Conservation (phyloP, 2,888 invertebrate species). For the Phyllotreta cruciferae region DNA sequence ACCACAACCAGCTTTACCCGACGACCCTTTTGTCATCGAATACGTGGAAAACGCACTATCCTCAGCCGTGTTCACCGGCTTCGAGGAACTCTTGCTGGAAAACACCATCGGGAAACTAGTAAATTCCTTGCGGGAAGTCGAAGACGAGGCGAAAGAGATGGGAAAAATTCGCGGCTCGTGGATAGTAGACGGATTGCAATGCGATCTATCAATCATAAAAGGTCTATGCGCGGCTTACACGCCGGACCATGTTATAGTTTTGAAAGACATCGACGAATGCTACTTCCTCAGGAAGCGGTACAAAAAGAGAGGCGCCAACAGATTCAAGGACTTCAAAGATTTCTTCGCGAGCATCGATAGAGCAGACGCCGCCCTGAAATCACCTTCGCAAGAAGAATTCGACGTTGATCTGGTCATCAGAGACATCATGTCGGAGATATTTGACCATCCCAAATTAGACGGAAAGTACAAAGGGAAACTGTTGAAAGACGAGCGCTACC, state of each 20-base stretch:
- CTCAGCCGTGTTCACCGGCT: constrained; percentile 57
- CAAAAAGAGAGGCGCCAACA: constrained; percentile 41
- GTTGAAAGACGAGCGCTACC: constrained; percentile 35
- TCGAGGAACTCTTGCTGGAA: constrained; percentile 53
- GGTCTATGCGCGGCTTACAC: constrained; percentile 60
- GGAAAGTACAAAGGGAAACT: neutral
- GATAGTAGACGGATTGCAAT: constrained; percentile 68
- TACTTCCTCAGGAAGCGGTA: constrained; percentile 54
- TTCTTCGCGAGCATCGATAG: constrained; percentile 51
- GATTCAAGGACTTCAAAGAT: constrained; percentile 49
- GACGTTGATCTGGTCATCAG: constrained; percentile 34
- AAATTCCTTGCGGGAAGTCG: constrained; percentile 57
- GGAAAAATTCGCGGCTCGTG: constrained; percentile 62
- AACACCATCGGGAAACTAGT: constrained; percentile 61
- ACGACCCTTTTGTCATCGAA: constrained; percentile 61
- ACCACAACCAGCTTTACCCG: constrained; percentile 51
- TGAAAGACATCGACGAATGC: constrained; percentile 63
- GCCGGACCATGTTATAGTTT: constrained; percentile 65
- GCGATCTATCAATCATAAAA: constrained; percentile 62
- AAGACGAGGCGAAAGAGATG: constrained; percentile 53
- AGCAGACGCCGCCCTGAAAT: constrained; percentile 49
- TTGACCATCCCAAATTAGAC: constrained; percentile 33
- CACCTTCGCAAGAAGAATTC: constrained; percentile 39
- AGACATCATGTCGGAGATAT: constrained; percentile 41
- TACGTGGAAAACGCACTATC: constrained; percentile 61